Evolutionary conservation across 1,140 invertebrate species (phyloP).

Genomic region (Drosophila willistoni): DNA sequence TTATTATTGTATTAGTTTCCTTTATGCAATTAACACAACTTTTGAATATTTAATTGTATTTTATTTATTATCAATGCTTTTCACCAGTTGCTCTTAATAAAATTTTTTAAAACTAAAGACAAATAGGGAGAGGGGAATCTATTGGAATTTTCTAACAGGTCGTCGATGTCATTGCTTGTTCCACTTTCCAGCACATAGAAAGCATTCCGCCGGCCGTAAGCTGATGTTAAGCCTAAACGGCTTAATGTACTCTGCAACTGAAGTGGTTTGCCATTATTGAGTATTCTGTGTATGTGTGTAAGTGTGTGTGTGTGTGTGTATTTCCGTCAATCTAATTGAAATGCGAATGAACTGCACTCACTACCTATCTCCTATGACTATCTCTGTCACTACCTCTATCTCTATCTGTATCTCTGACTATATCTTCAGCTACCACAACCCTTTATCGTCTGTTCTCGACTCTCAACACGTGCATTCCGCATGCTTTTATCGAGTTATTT

Average conservation of each 20-base stretch:
- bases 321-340: conserved; percentile 58
- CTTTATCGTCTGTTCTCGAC: conserved; percentile 1
- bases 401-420: not conserved
- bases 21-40: not conserved
- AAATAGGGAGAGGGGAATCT: conserved; percentile 22
- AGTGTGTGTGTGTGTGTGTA: conserved; percentile 30
- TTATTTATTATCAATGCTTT: not conserved
- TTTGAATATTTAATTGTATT: not conserved
- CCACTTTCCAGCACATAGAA: conserved; percentile 48
- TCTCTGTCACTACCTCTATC: not conserved
- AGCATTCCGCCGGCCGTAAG: conserved; percentile 31
- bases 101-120: no score
- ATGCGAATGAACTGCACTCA: conserved; percentile 69
- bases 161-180: conserved; percentile 46
- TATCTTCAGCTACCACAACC: conserved; percentile 21
- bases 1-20: no score
- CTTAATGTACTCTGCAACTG: conserved; percentile 51
- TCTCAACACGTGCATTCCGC: conserved; percentile 27
- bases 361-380: conserved; percentile 12
- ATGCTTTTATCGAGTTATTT: conserved; percentile 56
- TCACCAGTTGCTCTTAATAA: not conserved
- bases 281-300: conserved; percentile 15
- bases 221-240: conserved; percentile 66
- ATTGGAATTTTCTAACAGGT: conserved; percentile 51
- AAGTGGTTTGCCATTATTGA: conserved; percentile 52